Evolutionary conservation across 2,797 vertebrate species (phyloP), one percentile per base, ranked within the genome.

Genomic region (Mareca penelope): DNA sequence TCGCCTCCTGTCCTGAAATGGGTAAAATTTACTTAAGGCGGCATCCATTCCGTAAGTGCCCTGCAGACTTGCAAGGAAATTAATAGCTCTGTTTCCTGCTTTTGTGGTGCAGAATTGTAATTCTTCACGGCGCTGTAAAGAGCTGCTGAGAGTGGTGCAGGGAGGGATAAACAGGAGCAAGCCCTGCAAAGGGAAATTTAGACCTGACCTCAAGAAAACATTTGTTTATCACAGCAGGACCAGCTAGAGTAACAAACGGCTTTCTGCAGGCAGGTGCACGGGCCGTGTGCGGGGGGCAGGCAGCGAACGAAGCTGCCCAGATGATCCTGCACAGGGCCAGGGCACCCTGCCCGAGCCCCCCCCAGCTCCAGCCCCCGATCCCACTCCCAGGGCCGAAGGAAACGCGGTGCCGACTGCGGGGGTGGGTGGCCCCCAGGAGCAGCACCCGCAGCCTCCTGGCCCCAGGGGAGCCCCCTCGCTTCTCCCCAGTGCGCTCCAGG

Each of bases 101-200:
- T 69, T 67, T 39, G 80, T 90, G 90, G 83, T 80, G 94, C 95
- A 95, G 96, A 90, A 94, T 69, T 85, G 90, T 89, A 90, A 95
- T 94, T 96, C 93, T 88, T 89, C 77, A n/a, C 3, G 1, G 90
- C 1, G 31, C 86, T 57, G 88, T 6, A 4, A 56, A 83, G 68
- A 67, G 91, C 88, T 24, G 72, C 60, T 14, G 67, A 23, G 59
- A 64, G 67, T 8, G 14, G 69, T 39, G 69, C 46, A 29, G 89
- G 63, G 53, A 60, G 39, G 77, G 87, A 89, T 0, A 9, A 60
- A 23, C 52, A 11, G 68, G 68, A 88, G 44, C 40, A 56, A 80
- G 44, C 44, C 57, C 85, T 86, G 71, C 68, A 28, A 37, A 73
- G 80, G 92, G 92, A 86, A 61, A 13, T 35, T 75, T 29, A 77